phyloP scores from a whole-genome alignment of 2,113 vertebrate species.

The Orthonyx spaldingii region DNA sequence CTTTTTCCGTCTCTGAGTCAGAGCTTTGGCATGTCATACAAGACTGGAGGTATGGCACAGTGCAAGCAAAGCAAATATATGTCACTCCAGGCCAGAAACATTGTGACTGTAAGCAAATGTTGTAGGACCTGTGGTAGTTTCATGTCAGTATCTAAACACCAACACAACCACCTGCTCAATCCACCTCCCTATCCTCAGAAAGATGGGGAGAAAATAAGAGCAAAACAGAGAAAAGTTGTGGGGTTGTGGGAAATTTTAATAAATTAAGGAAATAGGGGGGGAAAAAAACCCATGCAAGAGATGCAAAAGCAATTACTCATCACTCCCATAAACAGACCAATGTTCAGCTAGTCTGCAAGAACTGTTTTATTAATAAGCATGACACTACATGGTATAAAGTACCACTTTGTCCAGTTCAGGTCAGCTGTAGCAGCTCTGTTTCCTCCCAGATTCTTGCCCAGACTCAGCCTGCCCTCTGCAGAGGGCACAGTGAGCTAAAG shows the following conservation, averaged over 20 bases:
- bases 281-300: neutral
- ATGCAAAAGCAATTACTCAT: neutral
- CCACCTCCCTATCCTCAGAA: neutral
- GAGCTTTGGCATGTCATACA: neutral
- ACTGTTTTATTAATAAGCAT: neutral
- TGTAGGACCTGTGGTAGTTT: neutral
- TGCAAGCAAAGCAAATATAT: neutral
- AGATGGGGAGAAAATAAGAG: neutral
- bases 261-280: neutral
- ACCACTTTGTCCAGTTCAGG: neutral
- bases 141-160: neutral
- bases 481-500: neutral
- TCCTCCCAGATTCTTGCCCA: neutral
- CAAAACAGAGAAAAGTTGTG: neutral
- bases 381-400: neutral
- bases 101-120: neutral
- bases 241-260: neutral
- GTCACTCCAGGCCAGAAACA: neutral
- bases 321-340: neutral
- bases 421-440: neutral
- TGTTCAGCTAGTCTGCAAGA: neutral
- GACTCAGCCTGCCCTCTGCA: neutral
- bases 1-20: neutral
- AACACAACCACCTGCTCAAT: neutral
- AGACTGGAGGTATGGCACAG: neutral